Conservation (phyloP, 2,888 invertebrate genomes). For the Agrotis exclamationis region DNA sequence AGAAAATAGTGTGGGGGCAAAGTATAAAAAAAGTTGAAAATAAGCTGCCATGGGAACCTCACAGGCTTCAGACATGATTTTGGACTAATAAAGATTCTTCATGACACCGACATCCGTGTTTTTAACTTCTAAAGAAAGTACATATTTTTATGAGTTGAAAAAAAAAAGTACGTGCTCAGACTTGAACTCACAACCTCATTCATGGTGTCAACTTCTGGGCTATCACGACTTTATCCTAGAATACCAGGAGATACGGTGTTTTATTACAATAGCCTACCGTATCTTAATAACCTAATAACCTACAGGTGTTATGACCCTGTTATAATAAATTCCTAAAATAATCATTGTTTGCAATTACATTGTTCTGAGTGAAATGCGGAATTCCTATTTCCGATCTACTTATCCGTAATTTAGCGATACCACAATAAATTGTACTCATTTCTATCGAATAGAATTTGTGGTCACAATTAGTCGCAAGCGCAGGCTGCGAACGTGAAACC, state of each 20-base stretch:
- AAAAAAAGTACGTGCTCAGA: no score
- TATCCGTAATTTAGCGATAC: constrained; percentile 16
- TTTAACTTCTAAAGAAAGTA: no score
- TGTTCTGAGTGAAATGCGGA: constrained; percentile 50
- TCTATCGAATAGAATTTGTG: background rate
- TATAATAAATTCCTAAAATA: constrained; percentile 35
- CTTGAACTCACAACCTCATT: no score
- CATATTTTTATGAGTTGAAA: no score
- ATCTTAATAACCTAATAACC: constrained; percentile 10
- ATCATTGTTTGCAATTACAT: constrained; percentile 41
- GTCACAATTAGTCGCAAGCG: background rate
- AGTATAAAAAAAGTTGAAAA: no score
- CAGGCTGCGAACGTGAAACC: background rate
- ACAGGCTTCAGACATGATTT: no score
- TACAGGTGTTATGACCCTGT: constrained; percentile 14
- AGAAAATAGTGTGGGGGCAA: no score
- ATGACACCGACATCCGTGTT: no score
- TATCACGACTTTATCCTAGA: no score
- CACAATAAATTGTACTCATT: constrained; percentile 18
- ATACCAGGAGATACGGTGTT: background rate
- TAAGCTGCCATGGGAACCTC: no score
- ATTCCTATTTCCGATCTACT: constrained; percentile 44
- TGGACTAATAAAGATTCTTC: no score
- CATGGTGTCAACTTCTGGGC: no score
- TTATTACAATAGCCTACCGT: constrained; percentile 43